phyloP scores from a whole-genome alignment of 2,888 invertebrate species.

The Acanthosepion lycidas region DNA sequence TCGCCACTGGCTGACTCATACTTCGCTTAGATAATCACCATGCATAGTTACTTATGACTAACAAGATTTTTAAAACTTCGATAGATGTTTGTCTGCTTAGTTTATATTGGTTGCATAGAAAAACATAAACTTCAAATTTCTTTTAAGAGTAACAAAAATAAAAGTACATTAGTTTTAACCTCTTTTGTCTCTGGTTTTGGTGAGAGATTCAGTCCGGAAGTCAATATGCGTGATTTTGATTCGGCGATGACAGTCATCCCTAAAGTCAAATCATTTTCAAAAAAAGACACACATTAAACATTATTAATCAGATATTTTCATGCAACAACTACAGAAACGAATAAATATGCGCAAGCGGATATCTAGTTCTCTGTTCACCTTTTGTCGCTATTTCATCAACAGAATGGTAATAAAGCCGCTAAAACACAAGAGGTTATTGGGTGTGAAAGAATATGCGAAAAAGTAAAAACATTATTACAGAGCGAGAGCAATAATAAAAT shows the following conservation, averaged over 20 bases:
- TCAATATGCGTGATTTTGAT: neutral
- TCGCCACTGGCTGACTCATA: too few species aligned
- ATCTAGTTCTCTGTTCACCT: too few species aligned
- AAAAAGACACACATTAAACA: neutral
- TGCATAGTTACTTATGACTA: neutral
- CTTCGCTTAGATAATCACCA: neutral
- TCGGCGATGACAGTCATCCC: neutral
- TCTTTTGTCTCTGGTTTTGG: too few species aligned
- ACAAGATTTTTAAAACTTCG: neutral
- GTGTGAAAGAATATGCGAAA: too few species aligned
- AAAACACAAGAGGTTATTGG: too few species aligned
- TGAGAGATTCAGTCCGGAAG: neutral
- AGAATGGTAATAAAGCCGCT: too few species aligned
- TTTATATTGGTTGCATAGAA: neutral
- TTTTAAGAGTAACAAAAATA: neutral
- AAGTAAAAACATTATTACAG: too few species aligned
- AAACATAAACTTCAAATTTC: neutral
- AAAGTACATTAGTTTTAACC: neutral
- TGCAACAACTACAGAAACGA: neutral
- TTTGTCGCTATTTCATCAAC: too few species aligned
- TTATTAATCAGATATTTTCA: neutral
- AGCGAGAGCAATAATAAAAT: too few species aligned
- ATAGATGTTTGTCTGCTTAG: neutral
- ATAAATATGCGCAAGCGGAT: neutral
- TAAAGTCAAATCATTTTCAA: neutral